These are phyloP conservation scores for Rhinichthys osculus DNA, from an alignment of 2,797 vertebrate genomes.

Conservation along the genomic window DNA sequence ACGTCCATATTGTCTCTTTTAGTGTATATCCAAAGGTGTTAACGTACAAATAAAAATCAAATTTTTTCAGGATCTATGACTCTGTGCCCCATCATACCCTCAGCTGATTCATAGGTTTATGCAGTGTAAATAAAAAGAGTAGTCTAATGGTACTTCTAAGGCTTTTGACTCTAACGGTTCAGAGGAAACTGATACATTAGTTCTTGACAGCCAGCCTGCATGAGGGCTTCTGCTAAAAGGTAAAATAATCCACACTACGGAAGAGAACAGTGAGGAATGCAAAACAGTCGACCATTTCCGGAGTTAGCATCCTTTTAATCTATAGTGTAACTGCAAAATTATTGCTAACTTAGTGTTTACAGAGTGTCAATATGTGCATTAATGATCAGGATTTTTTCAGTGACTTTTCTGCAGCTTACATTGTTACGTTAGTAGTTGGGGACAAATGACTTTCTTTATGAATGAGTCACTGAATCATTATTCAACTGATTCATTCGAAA, in stretches of 20 bases:
- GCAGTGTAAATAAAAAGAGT: slow-evolving; percentile 4
- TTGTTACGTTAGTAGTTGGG: background rate
- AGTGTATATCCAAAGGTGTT: background rate
- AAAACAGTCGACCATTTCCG: slow-evolving; percentile 42
- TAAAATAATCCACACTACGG: slow-evolving; percentile 31
- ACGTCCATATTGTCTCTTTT: background rate
- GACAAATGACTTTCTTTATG: background rate
- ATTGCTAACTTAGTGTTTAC: background rate
- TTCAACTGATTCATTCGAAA: background rate
- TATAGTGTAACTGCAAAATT: background rate
- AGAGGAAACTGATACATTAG: slow-evolving; percentile 53
- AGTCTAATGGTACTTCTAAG: slow-evolving; percentile 41
- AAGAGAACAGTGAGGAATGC: slow-evolving; percentile 47
- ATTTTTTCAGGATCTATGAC: background rate
- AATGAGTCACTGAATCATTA: background rate
- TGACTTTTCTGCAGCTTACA: background rate
- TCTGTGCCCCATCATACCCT: background rate
- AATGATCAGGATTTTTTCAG: background rate
- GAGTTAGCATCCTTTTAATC: slow-evolving; percentile 20
- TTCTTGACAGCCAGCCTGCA: slow-evolving; percentile 57
- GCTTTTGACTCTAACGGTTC: slow-evolving; percentile 40
- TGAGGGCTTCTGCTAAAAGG: slow-evolving; percentile 48
- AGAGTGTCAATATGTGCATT: background rate
- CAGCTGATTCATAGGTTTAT: slow-evolving; percentile 3
- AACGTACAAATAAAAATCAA: background rate